phyloP scores from a whole-genome alignment of 2,113 vertebrate species.

The Argyrosomus japonicus region DNA sequence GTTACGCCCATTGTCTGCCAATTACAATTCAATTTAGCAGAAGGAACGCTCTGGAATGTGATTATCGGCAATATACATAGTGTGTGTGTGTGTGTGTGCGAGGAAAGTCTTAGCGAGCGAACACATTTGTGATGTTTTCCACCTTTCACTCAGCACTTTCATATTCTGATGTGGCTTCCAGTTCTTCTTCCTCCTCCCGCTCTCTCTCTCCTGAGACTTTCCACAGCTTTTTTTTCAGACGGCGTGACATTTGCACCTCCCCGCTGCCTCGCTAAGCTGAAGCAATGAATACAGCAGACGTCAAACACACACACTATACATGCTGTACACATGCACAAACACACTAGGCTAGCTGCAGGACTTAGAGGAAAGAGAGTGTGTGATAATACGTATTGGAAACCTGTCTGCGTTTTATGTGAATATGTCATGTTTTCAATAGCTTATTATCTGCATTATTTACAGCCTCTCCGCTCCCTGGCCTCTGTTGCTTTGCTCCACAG shows the following conservation, averaged over 20 bases:
- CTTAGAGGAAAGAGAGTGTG: constrained; percentile 1
- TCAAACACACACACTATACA: constrained; percentile 14
- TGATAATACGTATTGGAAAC: constrained; percentile 23
- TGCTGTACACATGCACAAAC: constrained; percentile 18
- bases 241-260: constrained; percentile 66
- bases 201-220: constrained; percentile 35
- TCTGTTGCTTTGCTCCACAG: background rate
- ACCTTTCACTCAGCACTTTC: constrained; percentile 54
- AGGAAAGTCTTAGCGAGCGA: background rate
- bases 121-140: constrained; percentile 45
- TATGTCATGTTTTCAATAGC: constrained; percentile 32
- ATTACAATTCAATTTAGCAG: constrained; percentile 76
- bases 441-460: constrained; percentile 53
- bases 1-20: constrained; percentile 71
- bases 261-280: constrained; percentile 42
- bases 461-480: background rate
- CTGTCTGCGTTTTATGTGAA: constrained; percentile 21
- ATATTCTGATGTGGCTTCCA: constrained; percentile 47
- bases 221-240: constrained; percentile 53
- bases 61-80: constrained; percentile 49
- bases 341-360: constrained; percentile 8
- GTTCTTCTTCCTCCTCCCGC: constrained; percentile 15
- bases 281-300: constrained; percentile 46
- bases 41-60: constrained; percentile 65
- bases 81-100: background rate